Percentiles rank a stretch among this genome's conserved stretches.
These are phyloP conservation scores for Labeo rohita DNA, from an alignment of 2,113 vertebrate species.

Conservation along the genomic window DNA sequence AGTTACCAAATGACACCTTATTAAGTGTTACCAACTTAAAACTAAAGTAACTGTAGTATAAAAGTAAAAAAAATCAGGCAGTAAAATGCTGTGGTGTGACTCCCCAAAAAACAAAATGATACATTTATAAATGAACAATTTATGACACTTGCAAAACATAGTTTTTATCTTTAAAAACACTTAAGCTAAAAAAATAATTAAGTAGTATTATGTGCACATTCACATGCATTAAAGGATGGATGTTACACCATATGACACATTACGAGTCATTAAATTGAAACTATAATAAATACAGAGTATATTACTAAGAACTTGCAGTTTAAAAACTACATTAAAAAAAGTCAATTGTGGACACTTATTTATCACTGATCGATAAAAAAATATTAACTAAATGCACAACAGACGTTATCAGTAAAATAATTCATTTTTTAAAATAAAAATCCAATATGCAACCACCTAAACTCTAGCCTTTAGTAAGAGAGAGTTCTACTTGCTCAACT, in stretches of 20 bases:
- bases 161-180: not conserved
- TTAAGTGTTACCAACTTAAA: no score
- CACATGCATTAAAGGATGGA: not conserved
- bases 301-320: not conserved
- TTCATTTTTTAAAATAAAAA: slow-evolving; percentile 21
- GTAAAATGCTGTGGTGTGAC: not conserved
- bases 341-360: not conserved
- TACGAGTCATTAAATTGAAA: not conserved
- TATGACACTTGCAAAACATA: not conserved
- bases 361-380: not conserved
- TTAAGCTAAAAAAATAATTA: not conserved
- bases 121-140: not conserved
- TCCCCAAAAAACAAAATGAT: not conserved
- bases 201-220: not conserved
- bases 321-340: not conserved
- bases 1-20: no score
- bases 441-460: slow-evolving; percentile 25
- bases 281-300: not conserved
- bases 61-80: not conserved
- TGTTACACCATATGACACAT: not conserved
- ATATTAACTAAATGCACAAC: not conserved
- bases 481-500: slow-evolving; percentile 30
- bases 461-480: slow-evolving; percentile 25
- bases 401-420: slow-evolving; percentile 2
- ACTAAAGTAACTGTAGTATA: no score